Evolutionary conservation across 1,140 invertebrate species (phyloP).

Genomic region (Helicoverpa zea): DNA sequence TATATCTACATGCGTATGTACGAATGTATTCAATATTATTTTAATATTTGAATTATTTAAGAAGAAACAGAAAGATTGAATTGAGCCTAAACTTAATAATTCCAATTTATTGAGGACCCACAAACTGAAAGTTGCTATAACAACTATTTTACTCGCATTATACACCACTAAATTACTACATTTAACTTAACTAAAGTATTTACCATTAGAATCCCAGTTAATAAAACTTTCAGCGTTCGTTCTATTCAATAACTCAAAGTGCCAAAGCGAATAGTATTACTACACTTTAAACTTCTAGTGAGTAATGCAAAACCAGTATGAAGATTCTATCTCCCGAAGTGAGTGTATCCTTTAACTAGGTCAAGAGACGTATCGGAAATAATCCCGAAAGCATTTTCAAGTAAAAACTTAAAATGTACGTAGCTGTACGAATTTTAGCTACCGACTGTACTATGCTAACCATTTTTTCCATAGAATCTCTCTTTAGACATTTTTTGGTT

Average conservation of each 20-base stretch:
- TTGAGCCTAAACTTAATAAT: too few relatives aligned
- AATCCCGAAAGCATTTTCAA: slow-evolving; percentile 32
- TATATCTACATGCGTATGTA: too few relatives aligned
- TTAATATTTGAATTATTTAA: too few relatives aligned
- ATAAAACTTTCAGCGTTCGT: background rate
- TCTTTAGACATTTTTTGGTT: background rate
- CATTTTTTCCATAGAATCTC: background rate
- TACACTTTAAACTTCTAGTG: background rate
- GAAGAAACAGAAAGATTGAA: too few relatives aligned
- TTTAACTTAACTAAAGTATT: too few relatives aligned
- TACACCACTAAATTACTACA: too few relatives aligned
- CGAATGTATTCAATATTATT: too few relatives aligned
- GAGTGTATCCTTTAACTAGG: slow-evolving; percentile 21
- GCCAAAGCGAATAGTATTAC: slow-evolving; percentile 2
- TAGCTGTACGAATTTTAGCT: background rate
- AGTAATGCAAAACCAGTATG: slow-evolving; percentile 1
- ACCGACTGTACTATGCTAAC: background rate
- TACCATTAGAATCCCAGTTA: too few relatives aligned
- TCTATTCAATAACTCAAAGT: background rate
- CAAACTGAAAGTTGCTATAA: too few relatives aligned
- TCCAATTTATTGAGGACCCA: too few relatives aligned
- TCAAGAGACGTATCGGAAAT: slow-evolving; percentile 24
- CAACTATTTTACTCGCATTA: too few relatives aligned
- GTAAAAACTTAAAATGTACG: slow-evolving; percentile 26
- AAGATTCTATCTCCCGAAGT: slow-evolving; percentile 29